Base-by-base conservation (phyloP, 2,888 invertebrate species). In the Zonitis immaculata region DNA sequence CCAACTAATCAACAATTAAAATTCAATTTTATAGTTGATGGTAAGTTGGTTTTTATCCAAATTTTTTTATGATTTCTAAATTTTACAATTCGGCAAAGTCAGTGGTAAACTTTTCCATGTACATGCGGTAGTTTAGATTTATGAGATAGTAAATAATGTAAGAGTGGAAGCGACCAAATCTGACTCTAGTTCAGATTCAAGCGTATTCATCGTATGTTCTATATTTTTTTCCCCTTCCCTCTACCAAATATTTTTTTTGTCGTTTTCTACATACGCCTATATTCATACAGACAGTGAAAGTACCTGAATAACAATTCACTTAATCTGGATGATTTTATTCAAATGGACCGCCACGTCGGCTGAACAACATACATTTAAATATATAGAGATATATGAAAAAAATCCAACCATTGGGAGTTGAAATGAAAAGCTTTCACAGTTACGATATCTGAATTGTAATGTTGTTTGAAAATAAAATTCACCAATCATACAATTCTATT, bases 101-200 rank as follows among this genome's bases (percentile, higher is more conserved):
- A 35, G 61, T 61, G 59, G 60, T 62, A 65, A 69, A 68, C 62
- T 67, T 68, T 66, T 62, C 64, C 68, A 65, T 69, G 64, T 67
- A 66, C 69, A 68, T 67, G 68, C 66, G 66, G 63, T 18, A 16
- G 66, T 54, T 61, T 62, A 67, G 67, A 70, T 71, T 71, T 70
- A 70, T 70, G 65, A 62, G 66, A 63, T 67, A 67, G 69, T 70
- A 69, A 71, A 71, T 71, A 70, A 69, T 67, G 65, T 64, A 66
- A 62, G 62, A 64, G 60, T 61, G 60, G 59, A 60, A 56, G 59
- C 56, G 58, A 60, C 57, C 55, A 53, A 61, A 62, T 63, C 60
- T 64, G 61, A 47, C 25, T 28, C 16, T 16, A 35, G 35, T 35
- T 35, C 35, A 35, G 9, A 32, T 12, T 14, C 32, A 18, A 35